Evolutionary conservation across 2,888 invertebrate species (phyloP).

Genomic region (Plagodis dolabraria): DNA sequence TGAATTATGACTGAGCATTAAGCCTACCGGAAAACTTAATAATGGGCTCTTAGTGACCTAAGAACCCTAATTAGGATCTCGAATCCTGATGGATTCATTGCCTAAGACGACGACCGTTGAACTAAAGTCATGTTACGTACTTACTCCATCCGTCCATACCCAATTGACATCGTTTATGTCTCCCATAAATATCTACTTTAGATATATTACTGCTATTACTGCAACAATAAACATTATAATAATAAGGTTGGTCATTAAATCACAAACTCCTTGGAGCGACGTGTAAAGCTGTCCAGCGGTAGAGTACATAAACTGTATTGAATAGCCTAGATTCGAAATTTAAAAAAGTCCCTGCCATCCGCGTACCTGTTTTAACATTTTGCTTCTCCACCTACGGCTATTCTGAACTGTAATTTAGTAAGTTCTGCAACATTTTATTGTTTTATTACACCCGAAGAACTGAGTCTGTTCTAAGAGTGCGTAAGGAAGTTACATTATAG

Average conservation of each 20-base stretch:
- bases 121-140: not conserved
- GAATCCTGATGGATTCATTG: too few species aligned
- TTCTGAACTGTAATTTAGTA: slow-evolving; percentile 57
- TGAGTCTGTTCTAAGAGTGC: slow-evolving; percentile 43
- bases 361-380: slow-evolving; percentile 45
- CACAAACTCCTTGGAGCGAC: slow-evolving; percentile 42
- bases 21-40: too few species aligned
- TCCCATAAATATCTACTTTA: slow-evolving; percentile 38
- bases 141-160: slow-evolving; percentile 1
- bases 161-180: slow-evolving; percentile 24
- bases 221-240: slow-evolving; percentile 44
- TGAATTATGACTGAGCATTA: too few species aligned
- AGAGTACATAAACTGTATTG: slow-evolving; percentile 41
- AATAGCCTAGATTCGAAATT: slow-evolving; percentile 41
- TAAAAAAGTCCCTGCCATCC: slow-evolving; percentile 38
- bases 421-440: slow-evolving; percentile 65
- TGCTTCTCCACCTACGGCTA: slow-evolving; percentile 40
- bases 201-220: slow-evolving; percentile 40
- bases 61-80: too few species aligned
- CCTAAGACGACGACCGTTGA: not conserved
- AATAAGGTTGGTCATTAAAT: slow-evolving; percentile 41
- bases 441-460: slow-evolving; percentile 56
- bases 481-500: slow-evolving; percentile 61
- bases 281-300: slow-evolving; percentile 33
- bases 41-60: too few species aligned